Evolutionary conservation across 2,113 vertebrate species (phyloP).

Genomic region (Rallus limicola): DNA sequence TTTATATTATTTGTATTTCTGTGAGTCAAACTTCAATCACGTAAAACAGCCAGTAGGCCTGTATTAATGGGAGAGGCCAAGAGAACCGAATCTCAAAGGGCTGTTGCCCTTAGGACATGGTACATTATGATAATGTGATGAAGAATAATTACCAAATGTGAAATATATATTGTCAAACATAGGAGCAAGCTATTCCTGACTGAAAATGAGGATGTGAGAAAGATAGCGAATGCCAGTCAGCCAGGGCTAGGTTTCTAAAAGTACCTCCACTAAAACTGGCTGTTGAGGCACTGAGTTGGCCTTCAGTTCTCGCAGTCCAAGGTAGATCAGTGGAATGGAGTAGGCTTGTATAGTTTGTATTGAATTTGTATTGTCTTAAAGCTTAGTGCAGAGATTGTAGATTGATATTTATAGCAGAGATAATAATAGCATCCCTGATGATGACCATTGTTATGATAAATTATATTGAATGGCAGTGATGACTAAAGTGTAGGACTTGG

Average conservation of each 20-base stretch:
- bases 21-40: slow-evolving; percentile 53
- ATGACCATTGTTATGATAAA: not conserved
- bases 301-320: not conserved
- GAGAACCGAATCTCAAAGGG: slow-evolving; percentile 60
- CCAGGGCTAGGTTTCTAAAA: not conserved
- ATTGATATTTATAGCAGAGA: not conserved
- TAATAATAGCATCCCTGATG: not conserved
- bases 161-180: slow-evolving; percentile 60
- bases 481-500: not conserved
- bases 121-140: slow-evolving; percentile 69
- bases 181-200: slow-evolving; percentile 25
- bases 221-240: not conserved
- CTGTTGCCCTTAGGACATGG: slow-evolving; percentile 56
- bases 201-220: slow-evolving; percentile 41
- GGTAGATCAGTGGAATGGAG: not conserved
- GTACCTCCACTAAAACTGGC: not conserved
- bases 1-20: slow-evolving; percentile 71
- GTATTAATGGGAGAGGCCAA: slow-evolving; percentile 65
- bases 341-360: not conserved
- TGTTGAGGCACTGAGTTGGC: not conserved
- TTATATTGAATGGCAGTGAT: not conserved
- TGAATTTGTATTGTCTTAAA: not conserved
- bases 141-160: slow-evolving; percentile 68
- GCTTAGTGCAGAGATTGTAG: not conserved
- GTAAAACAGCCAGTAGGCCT: slow-evolving; percentile 64